phyloP scores from a whole-genome alignment of 1,140 invertebrate genomes.

The Dendrolimus punctatus region DNA sequence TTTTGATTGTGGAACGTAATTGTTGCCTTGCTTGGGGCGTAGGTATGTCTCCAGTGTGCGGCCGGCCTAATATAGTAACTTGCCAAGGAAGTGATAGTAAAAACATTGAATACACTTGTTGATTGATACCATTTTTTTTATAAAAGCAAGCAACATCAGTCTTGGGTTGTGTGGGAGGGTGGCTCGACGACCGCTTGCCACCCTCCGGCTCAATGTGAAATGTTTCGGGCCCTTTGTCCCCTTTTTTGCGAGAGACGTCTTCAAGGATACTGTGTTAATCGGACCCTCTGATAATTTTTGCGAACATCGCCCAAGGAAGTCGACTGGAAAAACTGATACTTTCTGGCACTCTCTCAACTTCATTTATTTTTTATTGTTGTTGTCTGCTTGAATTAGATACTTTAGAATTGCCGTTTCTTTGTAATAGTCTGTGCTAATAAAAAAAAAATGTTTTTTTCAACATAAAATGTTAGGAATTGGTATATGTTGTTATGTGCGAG shows the following conservation, averaged over 20 bases:
- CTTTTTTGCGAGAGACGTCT: conserved; percentile 61
- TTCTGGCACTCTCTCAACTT: conserved; percentile 10
- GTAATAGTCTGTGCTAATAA: conserved; percentile 1
- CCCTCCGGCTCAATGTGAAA: conserved; percentile 52
- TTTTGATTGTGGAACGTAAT: too few species aligned
- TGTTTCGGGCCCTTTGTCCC: conserved; percentile 60
- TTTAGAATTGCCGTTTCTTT: conserved; percentile 5
- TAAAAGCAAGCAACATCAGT: too few species aligned
- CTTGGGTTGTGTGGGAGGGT: conserved; percentile 12
- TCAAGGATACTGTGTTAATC: conserved; percentile 68
- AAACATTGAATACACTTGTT: too few species aligned
- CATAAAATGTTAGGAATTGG: too few species aligned
- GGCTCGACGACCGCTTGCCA: conserved; percentile 26
- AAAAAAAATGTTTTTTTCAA: too few species aligned
- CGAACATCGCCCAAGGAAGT: conserved; percentile 29
- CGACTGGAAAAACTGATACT: conserved; percentile 34
- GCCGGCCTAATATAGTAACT: too few species aligned
- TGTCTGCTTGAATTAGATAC: conserved; percentile 5
- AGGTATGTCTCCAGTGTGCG: too few species aligned
- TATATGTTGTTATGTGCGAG: too few species aligned
- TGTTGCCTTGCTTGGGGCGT: too few species aligned
- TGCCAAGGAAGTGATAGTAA: too few species aligned
- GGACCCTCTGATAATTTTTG: conserved; percentile 47
- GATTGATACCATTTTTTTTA: too few species aligned
- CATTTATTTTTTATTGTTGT: conserved; percentile 27